Percentiles rank a stretch among this genome's conserved stretches.
These are phyloP conservation scores for Acanthopagrus latus DNA, from an alignment of 2,797 vertebrate genomes.

Conservation along the genomic window DNA sequence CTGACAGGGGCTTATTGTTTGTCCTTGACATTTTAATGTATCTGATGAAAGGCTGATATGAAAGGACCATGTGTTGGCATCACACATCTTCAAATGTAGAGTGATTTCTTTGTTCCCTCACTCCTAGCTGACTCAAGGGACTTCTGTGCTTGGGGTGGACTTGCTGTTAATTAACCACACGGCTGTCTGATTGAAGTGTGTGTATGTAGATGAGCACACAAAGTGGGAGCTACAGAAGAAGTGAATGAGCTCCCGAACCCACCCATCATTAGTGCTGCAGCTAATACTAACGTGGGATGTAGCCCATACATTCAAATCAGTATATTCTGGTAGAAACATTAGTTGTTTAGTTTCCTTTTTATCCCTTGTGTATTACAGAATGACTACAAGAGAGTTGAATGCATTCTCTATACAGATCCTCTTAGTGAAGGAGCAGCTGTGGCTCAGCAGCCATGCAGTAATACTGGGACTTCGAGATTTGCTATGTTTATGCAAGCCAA, in stretches of 20 bases:
- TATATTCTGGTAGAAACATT: constrained; percentile 21
- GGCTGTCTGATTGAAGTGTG: constrained; percentile 61
- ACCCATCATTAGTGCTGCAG: constrained; percentile 37
- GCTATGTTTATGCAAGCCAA: background rate
- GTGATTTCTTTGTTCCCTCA: constrained; percentile 70
- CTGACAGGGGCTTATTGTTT: constrained; percentile 61
- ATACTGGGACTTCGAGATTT: constrained; percentile 11
- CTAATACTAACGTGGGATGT: constrained; percentile 11
- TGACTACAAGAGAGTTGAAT: background rate
- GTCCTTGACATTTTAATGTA: constrained; percentile 76
- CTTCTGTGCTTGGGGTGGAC: constrained; percentile 57
- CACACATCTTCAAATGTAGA: constrained; percentile 70
- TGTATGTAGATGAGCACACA: constrained; percentile 38
- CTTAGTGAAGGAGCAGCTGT: constrained; percentile 13
- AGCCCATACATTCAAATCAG: constrained; percentile 5
- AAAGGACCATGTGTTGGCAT: constrained; percentile 72
- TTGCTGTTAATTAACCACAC: constrained; percentile 73
- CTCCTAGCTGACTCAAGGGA: constrained; percentile 59
- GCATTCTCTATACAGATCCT: constrained; percentile 17
- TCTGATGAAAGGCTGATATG: constrained; percentile 72
- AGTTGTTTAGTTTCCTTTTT: background rate
- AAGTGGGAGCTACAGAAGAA: constrained; percentile 36
- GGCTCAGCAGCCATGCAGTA: constrained; percentile 16
- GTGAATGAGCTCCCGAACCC: constrained; percentile 24
- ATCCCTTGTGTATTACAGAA: constrained; percentile 16